These are phyloP conservation scores for Heloderma charlesbogerti DNA, from an alignment of 2,113 vertebrate species.

Conservation along the genomic window DNA sequence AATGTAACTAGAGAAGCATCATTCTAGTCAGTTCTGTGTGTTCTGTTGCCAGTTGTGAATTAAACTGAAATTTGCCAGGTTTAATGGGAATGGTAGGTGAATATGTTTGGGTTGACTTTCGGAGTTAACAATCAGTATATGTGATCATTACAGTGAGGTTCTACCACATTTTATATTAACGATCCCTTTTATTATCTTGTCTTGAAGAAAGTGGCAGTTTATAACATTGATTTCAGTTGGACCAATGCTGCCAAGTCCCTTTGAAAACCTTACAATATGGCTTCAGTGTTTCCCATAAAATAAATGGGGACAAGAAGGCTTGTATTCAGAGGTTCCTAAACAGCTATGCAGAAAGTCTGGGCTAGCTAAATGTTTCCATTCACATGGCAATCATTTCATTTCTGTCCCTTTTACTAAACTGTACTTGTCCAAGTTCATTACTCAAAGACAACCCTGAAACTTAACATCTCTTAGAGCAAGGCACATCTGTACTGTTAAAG, in stretches of 20 bases:
- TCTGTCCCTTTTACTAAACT: neutral
- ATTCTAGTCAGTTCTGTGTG: neutral
- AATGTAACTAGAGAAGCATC: neutral
- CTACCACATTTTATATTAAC: neutral
- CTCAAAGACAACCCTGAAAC: neutral
- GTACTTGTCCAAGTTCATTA: neutral
- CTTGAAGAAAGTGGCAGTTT: neutral
- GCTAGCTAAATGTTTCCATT: neutral
- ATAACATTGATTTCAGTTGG: neutral
- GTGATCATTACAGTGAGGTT: neutral
- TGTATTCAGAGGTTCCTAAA: rapidly evolving
- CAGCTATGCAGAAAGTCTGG: neutral
- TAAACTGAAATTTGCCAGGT: neutral
- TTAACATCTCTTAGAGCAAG: neutral
- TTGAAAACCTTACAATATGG: neutral
- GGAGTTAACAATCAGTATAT: neutral
- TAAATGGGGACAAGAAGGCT: neutral
- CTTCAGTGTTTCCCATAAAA: neutral
- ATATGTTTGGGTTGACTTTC: neutral
- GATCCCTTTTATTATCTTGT: neutral
- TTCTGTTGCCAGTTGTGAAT: neutral
- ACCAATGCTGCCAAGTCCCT: neutral
- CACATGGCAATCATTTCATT: neutral
- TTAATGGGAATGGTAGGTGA: neutral
- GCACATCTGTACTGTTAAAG: neutral